Conservation (phyloP, 2,113 vertebrate species). For the Malurus alboscapulatus region DNA sequence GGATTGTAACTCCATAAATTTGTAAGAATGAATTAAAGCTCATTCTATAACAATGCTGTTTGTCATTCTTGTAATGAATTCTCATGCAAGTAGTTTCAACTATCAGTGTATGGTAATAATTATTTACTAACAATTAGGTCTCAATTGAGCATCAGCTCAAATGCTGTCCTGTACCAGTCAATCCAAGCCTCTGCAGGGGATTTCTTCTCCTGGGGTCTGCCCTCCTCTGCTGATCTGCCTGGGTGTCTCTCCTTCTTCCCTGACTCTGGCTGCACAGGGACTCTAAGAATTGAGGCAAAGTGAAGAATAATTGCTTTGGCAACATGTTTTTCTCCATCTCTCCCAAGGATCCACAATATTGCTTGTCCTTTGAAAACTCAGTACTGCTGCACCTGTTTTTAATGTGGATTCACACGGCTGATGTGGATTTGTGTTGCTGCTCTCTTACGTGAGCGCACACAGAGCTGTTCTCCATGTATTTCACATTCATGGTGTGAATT, state of each 20-base stretch:
- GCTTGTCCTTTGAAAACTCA: background rate
- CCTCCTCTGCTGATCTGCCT: background rate
- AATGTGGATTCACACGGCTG: background rate
- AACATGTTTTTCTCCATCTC: background rate
- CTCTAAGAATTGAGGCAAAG: background rate
- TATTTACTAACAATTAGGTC: constrained; percentile 44
- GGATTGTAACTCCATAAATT: constrained; percentile 44
- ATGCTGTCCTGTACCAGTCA: background rate
- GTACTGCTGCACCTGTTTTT: background rate
- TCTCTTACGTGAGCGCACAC: background rate
- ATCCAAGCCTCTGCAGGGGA: background rate
- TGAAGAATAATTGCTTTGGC: background rate
- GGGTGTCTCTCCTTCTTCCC: background rate
- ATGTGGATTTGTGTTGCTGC: background rate
- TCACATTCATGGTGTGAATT: background rate
- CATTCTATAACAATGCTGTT: constrained; percentile 16
- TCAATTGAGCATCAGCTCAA: background rate
- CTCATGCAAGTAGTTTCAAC: constrained; percentile 23
- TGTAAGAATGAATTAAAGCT: constrained; percentile 32
- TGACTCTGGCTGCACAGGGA: background rate
- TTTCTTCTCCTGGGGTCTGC: background rate
- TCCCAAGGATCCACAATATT: background rate
- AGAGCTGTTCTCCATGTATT: background rate
- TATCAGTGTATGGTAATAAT: constrained; percentile 9
- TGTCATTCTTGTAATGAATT: constrained; percentile 28